Conservation (phyloP, 1,140 invertebrate genomes). For the Brachionus calyciflorus region DNA sequence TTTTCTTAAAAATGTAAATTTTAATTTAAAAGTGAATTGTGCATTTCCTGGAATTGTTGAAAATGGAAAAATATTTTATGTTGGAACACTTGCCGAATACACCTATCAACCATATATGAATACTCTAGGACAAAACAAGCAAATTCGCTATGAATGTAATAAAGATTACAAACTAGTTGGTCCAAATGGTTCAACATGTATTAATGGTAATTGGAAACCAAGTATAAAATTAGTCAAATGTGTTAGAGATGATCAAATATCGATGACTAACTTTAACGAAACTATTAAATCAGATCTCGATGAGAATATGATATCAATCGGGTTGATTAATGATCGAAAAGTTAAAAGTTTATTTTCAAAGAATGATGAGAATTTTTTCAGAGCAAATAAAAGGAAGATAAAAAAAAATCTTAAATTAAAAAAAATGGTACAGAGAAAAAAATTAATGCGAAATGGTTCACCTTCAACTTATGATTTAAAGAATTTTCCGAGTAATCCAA, state of each 20-base stretch:
- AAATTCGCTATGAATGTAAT: slow-evolving; percentile 84
- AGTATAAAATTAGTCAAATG: slow-evolving; percentile 49
- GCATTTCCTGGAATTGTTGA: slow-evolving; percentile 50
- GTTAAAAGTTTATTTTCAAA: not conserved
- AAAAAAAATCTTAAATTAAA: no score
- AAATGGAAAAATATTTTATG: slow-evolving; percentile 53
- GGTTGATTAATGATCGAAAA: slow-evolving; percentile 1
- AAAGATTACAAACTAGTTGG: slow-evolving; percentile 81
- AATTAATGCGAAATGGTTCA: no score
- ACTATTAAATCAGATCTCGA: slow-evolving; percentile 4
- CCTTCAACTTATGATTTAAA: no score
- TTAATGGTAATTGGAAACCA: slow-evolving; percentile 82
- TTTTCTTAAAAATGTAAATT: not conserved
- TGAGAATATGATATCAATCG: slow-evolving; percentile 15
- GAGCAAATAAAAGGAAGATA: no score
- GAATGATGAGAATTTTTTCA: no score
- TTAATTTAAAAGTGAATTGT: slow-evolving; percentile 42
- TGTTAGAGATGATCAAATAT: not conserved
- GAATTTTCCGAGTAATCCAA: no score
- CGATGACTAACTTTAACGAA: not conserved
- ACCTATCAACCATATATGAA: slow-evolving; percentile 51
- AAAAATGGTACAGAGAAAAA: no score
- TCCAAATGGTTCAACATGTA: slow-evolving; percentile 85
- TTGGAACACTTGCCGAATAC: slow-evolving; percentile 50
- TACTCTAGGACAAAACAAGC: slow-evolving; percentile 62